Conservation (phyloP, 2,113 vertebrate species). For the Chrysemys picta region DNA sequence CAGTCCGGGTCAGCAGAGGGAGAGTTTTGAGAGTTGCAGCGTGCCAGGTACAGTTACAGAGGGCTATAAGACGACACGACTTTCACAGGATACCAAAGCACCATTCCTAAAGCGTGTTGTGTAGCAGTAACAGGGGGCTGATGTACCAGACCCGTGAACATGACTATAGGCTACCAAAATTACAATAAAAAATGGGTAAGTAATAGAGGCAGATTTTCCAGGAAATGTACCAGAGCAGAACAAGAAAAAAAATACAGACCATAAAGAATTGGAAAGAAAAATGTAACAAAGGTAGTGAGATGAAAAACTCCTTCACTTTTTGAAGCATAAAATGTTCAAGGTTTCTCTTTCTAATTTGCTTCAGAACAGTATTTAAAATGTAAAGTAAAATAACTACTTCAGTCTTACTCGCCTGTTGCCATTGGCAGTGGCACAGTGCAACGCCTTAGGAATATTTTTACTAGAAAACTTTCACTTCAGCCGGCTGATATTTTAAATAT, state of each 20-base stretch:
- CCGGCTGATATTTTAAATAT: neutral
- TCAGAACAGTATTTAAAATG: neutral
- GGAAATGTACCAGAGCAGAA: neutral
- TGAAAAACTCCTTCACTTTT: neutral
- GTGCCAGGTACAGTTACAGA: neutral
- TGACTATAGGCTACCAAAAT: neutral
- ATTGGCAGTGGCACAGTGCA: too few species aligned
- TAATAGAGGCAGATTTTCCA: neutral
- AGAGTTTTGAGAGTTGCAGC: neutral
- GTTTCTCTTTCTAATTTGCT: rapidly evolving
- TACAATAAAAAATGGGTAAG: neutral
- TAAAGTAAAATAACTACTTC: neutral
- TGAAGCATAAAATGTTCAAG: neutral
- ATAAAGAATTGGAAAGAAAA: neutral
- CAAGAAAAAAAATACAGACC: neutral
- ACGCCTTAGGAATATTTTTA: too few species aligned
- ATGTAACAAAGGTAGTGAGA: neutral
- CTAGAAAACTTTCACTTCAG: neutral
- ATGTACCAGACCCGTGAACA: neutral
- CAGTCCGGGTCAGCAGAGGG: neutral
- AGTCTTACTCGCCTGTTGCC: neutral
- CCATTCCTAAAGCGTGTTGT: neutral
- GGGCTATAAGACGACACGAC: rapidly evolving
- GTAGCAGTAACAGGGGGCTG: neutral
- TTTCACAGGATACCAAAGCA: too few species aligned